Conservation (phyloP, 2,113 vertebrate genomes). For the Castor canadensis region DNA sequence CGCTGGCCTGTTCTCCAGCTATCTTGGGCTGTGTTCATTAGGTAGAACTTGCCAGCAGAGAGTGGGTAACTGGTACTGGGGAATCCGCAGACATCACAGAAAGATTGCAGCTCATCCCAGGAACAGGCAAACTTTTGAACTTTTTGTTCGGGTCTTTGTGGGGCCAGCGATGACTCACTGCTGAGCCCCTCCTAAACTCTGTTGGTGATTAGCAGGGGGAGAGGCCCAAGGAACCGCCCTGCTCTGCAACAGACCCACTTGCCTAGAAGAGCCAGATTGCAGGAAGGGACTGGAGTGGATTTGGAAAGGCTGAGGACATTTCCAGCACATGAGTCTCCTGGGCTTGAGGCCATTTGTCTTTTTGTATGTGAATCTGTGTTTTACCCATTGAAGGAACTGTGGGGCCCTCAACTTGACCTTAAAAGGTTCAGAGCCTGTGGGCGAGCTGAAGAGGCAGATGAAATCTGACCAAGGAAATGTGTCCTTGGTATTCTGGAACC, state of each 20-base stretch:
- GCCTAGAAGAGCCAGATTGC: neutral
- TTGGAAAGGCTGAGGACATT: neutral
- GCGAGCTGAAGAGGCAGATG: constrained; percentile 11
- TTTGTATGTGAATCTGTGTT: neutral
- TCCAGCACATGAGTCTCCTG: neutral
- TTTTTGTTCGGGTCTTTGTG: constrained; percentile 48
- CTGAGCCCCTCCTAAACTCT: constrained; percentile 64
- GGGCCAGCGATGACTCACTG: constrained; percentile 51
- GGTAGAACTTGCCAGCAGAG: neutral
- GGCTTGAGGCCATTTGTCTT: neutral
- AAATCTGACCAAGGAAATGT: constrained; percentile 47
- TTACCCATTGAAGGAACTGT: neutral
- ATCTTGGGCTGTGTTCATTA: neutral
- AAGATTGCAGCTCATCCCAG: constrained; percentile 21
- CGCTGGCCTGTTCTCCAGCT: neutral
- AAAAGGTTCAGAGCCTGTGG: neutral
- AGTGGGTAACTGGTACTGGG: neutral
- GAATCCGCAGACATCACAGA: neutral
- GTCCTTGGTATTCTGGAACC: neutral
- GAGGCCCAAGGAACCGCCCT: neutral
- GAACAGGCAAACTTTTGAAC: constrained; percentile 68
- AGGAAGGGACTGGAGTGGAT: neutral
- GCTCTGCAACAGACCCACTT: neutral
- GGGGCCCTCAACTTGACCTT: constrained; percentile 9
- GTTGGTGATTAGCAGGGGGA: constrained; percentile 50